Evolutionary conservation across 2,113 vertebrate genomes (phyloP).

Genomic region (Struthio camelus): DNA sequence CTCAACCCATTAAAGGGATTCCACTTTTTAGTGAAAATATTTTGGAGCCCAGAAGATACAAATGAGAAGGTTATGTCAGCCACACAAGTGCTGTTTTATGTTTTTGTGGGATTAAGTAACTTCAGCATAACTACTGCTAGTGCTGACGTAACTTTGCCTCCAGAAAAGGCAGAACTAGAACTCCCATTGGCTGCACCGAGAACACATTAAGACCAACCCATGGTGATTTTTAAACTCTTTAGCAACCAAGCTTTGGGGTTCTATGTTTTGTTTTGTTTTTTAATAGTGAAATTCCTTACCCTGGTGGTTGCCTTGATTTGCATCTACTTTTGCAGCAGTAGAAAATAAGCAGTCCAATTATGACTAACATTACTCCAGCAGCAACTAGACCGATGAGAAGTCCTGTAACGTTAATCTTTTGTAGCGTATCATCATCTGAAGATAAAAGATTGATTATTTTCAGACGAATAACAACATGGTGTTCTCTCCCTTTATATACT

Average conservation of each 20-base stretch:
- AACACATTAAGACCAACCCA: not conserved
- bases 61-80: not conserved
- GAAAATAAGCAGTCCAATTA: constrained; percentile 81
- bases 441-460: constrained; percentile 1
- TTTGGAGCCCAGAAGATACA: not conserved
- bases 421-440: constrained; percentile 64
- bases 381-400: constrained; percentile 88
- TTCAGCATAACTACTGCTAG: not conserved
- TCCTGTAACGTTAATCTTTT: constrained; percentile 84
- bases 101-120: not conserved
- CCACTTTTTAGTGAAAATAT: not conserved
- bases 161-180: not conserved
- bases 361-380: constrained; percentile 81
- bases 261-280: not conserved
- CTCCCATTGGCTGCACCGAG: not conserved
- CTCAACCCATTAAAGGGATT: not conserved
- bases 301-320: constrained; percentile 56
- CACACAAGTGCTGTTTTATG: not conserved
- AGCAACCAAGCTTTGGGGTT: not conserved
- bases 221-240: not conserved
- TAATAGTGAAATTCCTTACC: constrained; percentile 59
- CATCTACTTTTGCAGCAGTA: constrained; percentile 82
- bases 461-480: not conserved
- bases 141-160: not conserved
- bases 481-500: not conserved